Conservation (phyloP, 2,888 invertebrate species). For the Exephanes ischioxanthus region DNA sequence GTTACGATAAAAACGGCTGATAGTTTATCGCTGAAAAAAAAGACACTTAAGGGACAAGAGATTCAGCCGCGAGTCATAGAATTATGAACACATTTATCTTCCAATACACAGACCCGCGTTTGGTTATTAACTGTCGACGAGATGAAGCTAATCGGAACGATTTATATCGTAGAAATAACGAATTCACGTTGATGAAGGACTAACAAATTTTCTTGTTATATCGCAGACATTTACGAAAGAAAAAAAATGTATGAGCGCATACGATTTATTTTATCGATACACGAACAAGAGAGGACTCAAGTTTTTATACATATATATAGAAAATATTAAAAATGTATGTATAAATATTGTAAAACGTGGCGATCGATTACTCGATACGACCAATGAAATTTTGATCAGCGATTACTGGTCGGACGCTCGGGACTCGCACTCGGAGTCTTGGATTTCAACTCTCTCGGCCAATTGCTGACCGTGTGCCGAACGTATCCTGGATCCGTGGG, state of each 20-base stretch:
- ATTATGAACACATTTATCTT: conserved; percentile 45
- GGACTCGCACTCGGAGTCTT: conserved; percentile 88
- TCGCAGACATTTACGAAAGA: conserved; percentile 21
- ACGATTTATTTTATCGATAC: conserved; percentile 62
- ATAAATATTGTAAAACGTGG: conserved; percentile 69
- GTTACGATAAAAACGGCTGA: conserved; percentile 19
- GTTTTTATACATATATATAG: conserved; percentile 65
- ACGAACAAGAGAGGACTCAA: conserved; percentile 65
- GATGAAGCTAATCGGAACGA: conserved; percentile 75
- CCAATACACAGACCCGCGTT: conserved; percentile 19
- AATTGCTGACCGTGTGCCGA: conserved; percentile 90
- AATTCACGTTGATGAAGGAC: conserved; percentile 67
- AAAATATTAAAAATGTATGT: conserved; percentile 68
- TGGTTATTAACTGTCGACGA: neutral
- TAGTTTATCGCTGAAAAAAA: conserved; percentile 16
- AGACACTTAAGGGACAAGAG: conserved; percentile 1
- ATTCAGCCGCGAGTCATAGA: conserved; percentile 45
- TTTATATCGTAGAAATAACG: conserved; percentile 33
- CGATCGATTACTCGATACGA: conserved; percentile 3
- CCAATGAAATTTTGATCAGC: conserved; percentile 7
- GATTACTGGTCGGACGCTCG: conserved; percentile 75
- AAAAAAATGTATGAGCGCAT: conserved; percentile 46
- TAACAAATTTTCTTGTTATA: conserved; percentile 74
- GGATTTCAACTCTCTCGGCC: conserved; percentile 86
- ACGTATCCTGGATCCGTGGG: conserved; percentile 92